Base-by-base conservation (phyloP, 2,888 invertebrate species). In the Pandemis cinnamomeana region DNA sequence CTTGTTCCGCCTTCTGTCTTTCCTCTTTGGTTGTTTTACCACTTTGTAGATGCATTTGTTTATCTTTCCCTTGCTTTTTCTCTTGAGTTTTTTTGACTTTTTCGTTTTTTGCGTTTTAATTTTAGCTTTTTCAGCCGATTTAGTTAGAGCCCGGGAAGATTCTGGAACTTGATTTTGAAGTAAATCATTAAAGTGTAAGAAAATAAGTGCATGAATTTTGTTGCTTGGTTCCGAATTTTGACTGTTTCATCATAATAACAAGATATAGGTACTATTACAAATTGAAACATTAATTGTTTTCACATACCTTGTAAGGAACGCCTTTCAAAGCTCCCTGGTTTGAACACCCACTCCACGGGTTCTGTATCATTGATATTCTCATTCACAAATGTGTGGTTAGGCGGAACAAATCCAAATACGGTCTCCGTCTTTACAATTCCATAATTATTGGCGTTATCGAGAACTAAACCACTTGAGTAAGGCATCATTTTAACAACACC, bases 21-120 rank as follows among this genome's bases (percentile, higher is more conserved):
- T 87, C 11, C 81, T 82, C 4, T 78, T 74, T n/a, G 72, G 71
- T 36, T 85, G 86, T 46, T 88, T 89, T 0, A 92, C 78, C 0
- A 92, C 81, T 77, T 92, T 93, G 48, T 89, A 87, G 2, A 92
- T 81, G 67, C 92, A 92, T 71, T 92, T 93, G 67, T 91, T 90
- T 0, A 82, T 81, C 78, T 86, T 88, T 10, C 83, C 83, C 75
- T 86, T 87, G 1, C 83, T 79, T 67, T 83, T 86, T 10, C 74
- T 68, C 58, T 67, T 72, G 5, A 41, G 48, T 13, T 42, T 80
- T 76, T 46, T 66, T 5, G 48, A 67, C 74, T 67, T 84, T 80
- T 75, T 83, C 80, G 5, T 51, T 62, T 74, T 77, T 78, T 73
- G 75, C 68, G 13, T 20, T 42, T n/a, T 48, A 36, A 79, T 83